Evolutionary conservation across 2,888 invertebrate species (phyloP).

Genomic region (Stegophylla sp.): DNA sequence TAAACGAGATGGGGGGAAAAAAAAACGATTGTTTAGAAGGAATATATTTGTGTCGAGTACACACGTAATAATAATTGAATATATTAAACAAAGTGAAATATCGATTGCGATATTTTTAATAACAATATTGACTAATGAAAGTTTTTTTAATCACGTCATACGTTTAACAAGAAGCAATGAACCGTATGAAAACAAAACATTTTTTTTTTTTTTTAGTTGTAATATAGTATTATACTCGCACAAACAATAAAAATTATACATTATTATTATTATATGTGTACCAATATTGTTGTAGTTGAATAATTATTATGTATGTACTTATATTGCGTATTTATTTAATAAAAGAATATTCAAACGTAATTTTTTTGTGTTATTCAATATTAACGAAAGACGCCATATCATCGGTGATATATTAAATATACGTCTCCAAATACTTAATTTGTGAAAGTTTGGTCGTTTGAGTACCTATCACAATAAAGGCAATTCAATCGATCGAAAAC

Average conservation of each 20-base stretch:
- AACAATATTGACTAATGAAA: slow-evolving; percentile 11
- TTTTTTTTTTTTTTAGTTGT: not conserved
- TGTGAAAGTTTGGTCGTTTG: too few relatives aligned
- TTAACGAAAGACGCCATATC: too few relatives aligned
- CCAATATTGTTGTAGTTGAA: not conserved
- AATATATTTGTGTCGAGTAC: not conserved
- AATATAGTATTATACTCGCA: too few relatives aligned
- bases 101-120: slow-evolving; percentile 9
- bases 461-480: too few relatives aligned
- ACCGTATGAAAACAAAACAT: slow-evolving; percentile 23
- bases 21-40: not conserved
- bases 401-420: too few relatives aligned
- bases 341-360: not conserved
- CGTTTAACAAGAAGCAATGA: slow-evolving; percentile 3
- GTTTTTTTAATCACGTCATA: slow-evolving; percentile 41
- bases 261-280: not conserved
- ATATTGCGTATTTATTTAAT: not conserved
- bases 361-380: too few relatives aligned
- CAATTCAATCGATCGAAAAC: too few relatives aligned
- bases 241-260: not conserved
- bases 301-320: not conserved
- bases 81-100: slow-evolving; percentile 10
- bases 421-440: too few relatives aligned
- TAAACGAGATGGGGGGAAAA: slow-evolving; percentile 63
- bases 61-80: not conserved